Conservation (phyloP, 2,113 vertebrate species). For the Xenopus borealis region DNA sequence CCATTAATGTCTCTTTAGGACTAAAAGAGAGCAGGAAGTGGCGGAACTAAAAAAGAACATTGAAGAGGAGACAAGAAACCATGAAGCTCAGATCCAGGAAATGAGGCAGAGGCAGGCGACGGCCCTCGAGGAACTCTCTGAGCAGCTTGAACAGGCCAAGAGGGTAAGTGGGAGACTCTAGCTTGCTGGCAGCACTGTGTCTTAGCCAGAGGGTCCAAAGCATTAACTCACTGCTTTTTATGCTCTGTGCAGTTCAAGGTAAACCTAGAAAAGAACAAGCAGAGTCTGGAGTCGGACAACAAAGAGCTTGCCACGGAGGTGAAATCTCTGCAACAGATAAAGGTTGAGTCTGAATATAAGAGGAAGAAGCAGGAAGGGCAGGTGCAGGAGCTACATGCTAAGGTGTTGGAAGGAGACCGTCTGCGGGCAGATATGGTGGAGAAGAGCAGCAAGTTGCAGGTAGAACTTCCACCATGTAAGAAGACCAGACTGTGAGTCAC, state of each 20-base stretch:
- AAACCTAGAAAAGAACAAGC: conserved; percentile 95
- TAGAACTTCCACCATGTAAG: conserved; percentile 49
- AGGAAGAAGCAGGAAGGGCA: conserved; percentile 91
- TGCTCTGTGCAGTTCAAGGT: conserved; percentile 76
- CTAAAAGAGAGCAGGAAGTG: conserved; percentile 94
- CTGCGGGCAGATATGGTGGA: conserved; percentile 79
- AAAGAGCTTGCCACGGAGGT: conserved; percentile 88
- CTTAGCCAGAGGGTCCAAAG: no score
- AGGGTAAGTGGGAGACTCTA: conserved; percentile 69
- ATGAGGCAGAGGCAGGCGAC: conserved; percentile 87
- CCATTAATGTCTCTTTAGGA: conserved; percentile 61
- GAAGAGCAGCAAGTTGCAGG: conserved; percentile 86
- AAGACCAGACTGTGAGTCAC: no score
- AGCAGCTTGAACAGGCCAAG: conserved; percentile 95
- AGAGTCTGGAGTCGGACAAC: conserved; percentile 88
- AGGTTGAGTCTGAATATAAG: conserved; percentile 87
- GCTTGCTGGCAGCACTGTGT: accelerated
- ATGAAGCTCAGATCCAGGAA: conserved; percentile 93
- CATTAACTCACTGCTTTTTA: background rate
- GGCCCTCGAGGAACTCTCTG: conserved; percentile 87
- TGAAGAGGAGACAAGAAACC: conserved; percentile 91
- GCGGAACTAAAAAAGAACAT: conserved; percentile 95
- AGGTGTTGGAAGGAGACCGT: conserved; percentile 80
- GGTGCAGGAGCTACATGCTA: conserved; percentile 83
- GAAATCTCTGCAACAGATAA: conserved; percentile 87